These are phyloP conservation scores for Aselliscus stoliczkanus DNA, from an alignment of 2,797 vertebrate genomes.

Conservation along the genomic window DNA sequence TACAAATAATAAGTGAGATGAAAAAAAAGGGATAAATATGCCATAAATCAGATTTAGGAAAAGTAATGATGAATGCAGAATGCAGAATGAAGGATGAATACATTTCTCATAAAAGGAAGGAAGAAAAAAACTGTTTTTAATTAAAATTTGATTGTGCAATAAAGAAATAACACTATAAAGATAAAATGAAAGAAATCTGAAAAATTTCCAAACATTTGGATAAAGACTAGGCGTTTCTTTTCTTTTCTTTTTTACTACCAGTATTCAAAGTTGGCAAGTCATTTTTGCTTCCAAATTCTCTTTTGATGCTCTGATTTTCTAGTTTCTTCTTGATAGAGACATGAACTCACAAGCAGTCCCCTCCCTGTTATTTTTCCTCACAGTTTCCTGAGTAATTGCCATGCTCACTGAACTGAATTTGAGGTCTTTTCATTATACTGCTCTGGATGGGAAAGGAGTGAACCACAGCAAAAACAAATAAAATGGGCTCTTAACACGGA, in stretches of 20 bases:
- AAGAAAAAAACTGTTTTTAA: not conserved
- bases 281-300: not conserved
- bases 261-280: not conserved
- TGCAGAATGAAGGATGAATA: not conserved
- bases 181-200: constrained; percentile 7
- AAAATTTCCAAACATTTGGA: constrained; percentile 9
- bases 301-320: not conserved
- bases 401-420: constrained; percentile 49
- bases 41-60: not conserved
- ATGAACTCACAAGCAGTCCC: not conserved
- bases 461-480: not conserved
- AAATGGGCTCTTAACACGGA: not conserved
- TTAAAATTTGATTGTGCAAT: not conserved
- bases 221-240: not conserved
- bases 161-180: not conserved
- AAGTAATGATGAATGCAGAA: no score
- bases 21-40: not conserved
- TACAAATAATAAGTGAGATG: not conserved
- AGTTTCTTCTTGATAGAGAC: not conserved
- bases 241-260: not conserved
- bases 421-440: constrained; percentile 36
- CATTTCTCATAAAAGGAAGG: not conserved
- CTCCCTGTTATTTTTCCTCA: constrained; percentile 23
- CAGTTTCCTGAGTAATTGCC: constrained; percentile 46
- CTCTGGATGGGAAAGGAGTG: constrained; percentile 1